phyloP scores from a whole-genome alignment of 2,797 vertebrate species.

The Rhabdophis nuchalis region DNA sequence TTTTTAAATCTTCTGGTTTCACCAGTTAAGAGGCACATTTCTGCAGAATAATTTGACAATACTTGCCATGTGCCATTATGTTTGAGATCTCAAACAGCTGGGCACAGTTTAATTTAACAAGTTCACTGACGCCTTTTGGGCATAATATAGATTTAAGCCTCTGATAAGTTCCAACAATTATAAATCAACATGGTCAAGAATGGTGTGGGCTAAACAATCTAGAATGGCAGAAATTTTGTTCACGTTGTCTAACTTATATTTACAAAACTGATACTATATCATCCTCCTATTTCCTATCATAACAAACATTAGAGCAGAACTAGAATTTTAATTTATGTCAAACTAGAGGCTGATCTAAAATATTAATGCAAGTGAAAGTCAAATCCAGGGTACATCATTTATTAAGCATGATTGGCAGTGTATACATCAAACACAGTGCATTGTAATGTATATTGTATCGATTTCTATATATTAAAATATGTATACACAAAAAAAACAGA shows the following conservation, averaged over 20 bases:
- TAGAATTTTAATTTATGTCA: background rate
- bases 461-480: background rate
- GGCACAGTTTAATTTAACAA: background rate
- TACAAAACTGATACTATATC: background rate
- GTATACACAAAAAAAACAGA: background rate
- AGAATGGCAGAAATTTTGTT: background rate
- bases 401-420: background rate
- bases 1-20: background rate
- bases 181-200: background rate
- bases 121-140: background rate
- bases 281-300: background rate
- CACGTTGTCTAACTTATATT: background rate
- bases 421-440: background rate
- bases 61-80: background rate
- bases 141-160: background rate
- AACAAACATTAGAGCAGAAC: background rate
- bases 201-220: background rate
- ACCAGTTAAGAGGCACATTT: background rate
- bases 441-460: background rate
- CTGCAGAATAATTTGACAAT: background rate
- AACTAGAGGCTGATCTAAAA: background rate
- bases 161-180: background rate
- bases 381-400: background rate
- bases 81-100: background rate
- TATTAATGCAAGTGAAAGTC: background rate